These are phyloP conservation scores for Cantharis flavilabris DNA, from an alignment of 2,888 invertebrate species.

Conservation along the genomic window DNA sequence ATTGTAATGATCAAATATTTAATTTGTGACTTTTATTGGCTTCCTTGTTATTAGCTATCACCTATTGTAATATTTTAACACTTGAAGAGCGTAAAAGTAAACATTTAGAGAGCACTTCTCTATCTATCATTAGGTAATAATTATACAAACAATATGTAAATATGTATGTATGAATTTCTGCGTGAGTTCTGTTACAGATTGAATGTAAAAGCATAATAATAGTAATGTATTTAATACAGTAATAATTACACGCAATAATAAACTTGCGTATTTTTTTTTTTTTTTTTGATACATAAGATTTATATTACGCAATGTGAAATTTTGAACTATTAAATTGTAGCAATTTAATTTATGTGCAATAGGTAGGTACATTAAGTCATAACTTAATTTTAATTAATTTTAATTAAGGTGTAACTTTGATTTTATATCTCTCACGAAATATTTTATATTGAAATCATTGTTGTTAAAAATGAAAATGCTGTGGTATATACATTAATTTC, in stretches of 20 bases:
- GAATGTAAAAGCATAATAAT: not conserved
- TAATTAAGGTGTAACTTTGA: not conserved
- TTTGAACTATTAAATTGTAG: not conserved
- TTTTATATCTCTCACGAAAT: not conserved
- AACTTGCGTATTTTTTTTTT: not conserved
- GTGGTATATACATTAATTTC: not conserved
- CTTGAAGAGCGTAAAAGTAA: not conserved
- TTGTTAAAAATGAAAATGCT: not conserved
- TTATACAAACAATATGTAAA: not conserved
- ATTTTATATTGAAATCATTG: not conserved
- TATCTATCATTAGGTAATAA: not conserved
- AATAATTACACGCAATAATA: not conserved
- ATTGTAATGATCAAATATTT: slow-evolving; percentile 13
- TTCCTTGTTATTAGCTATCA: not conserved
- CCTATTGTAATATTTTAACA: slow-evolving; percentile 3
- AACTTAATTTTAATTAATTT: not conserved
- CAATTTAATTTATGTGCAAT: not conserved
- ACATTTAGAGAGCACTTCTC: not conserved
- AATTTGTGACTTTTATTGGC: not conserved
- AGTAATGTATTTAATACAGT: not conserved
- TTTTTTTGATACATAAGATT: not conserved
- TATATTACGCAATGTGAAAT: not conserved
- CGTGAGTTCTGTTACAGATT: not conserved
- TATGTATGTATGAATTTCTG: not conserved
- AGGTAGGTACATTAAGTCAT: not conserved